phyloP scores from a whole-genome alignment of 1,140 invertebrate genomes.

The Episyrphus balteatus region DNA sequence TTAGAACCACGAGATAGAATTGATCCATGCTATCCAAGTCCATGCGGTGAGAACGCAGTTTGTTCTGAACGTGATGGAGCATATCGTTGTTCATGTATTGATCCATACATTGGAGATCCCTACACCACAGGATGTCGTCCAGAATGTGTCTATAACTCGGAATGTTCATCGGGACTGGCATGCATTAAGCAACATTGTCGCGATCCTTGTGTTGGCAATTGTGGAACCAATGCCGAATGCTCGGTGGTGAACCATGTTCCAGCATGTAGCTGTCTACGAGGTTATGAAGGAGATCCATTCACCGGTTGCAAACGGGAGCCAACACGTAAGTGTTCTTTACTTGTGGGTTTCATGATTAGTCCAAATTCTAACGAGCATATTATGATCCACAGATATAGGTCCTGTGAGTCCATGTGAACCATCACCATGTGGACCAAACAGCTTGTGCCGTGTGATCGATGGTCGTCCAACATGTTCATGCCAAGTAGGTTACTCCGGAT shows the following conservation, averaged over 20 bases:
- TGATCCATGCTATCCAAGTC: conserved; percentile 66
- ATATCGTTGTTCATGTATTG: conserved; percentile 67
- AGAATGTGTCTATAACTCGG: conserved; percentile 66
- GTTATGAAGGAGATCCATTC: conserved; percentile 71
- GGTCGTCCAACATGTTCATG: conserved; percentile 69
- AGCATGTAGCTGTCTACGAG: conserved; percentile 62
- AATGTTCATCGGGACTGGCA: conserved; percentile 65
- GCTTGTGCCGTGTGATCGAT: conserved; percentile 57
- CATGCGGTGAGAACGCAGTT: conserved; percentile 70
- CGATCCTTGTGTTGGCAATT: conserved; percentile 75
- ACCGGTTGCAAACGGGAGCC: conserved; percentile 56
- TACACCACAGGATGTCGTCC: conserved; percentile 65
- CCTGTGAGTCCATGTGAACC: conserved; percentile 61
- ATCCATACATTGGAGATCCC: conserved; percentile 73
- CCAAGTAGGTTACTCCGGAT: conserved; percentile 59
- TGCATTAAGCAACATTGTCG: conserved; percentile 77
- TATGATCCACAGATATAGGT: conserved; percentile 32
- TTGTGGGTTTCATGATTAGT: not conserved
- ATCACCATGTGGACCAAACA: conserved; percentile 70
- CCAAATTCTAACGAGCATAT: conserved; percentile 3
- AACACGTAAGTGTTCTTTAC: conserved; percentile 39
- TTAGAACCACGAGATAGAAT: conserved; percentile 30
- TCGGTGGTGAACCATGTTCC: conserved; percentile 71
- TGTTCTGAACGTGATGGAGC: conserved; percentile 56
- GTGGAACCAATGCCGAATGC: conserved; percentile 67